Conservation (phyloP, 2,113 vertebrate genomes). For the Caloenas nicobarica region DNA sequence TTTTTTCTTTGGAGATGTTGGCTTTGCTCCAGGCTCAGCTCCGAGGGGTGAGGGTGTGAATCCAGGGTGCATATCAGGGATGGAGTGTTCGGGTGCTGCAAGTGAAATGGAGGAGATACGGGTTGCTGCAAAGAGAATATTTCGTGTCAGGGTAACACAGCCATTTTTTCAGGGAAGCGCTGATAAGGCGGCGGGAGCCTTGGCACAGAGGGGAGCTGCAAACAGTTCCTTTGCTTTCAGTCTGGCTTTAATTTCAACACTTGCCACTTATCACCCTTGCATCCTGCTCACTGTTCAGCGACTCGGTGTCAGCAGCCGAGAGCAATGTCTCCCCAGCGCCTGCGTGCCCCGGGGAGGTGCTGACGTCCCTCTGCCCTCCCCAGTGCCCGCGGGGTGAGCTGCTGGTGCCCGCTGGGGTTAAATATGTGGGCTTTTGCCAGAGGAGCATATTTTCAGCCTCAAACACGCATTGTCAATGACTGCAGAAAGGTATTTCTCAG, state of each 20-base stretch:
- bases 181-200: not conserved
- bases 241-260: slow-evolving; percentile 26
- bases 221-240: not conserved
- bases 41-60: not conserved
- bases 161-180: not conserved
- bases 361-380: not conserved
- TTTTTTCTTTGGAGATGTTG: slow-evolving; percentile 53
- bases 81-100: not conserved
- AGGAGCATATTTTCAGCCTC: slow-evolving; percentile 2
- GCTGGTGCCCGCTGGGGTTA: not conserved
- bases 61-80: not conserved
- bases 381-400: not conserved
- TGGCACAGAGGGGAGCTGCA: not conserved
- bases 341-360: not conserved
- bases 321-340: not conserved
- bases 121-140: not conserved
- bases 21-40: not conserved
- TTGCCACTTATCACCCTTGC: not conserved
- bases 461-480: not conserved
- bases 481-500: slow-evolving; percentile 43
- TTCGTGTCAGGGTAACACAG: not conserved
- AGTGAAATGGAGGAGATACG: not conserved
- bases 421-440: slow-evolving; percentile 20
- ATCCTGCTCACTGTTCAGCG: not conserved
- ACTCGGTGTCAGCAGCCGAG: rapidly evolving